Evolutionary conservation across 2,888 invertebrate genomes (phyloP).

Genomic region (Drosophila borborema): DNA sequence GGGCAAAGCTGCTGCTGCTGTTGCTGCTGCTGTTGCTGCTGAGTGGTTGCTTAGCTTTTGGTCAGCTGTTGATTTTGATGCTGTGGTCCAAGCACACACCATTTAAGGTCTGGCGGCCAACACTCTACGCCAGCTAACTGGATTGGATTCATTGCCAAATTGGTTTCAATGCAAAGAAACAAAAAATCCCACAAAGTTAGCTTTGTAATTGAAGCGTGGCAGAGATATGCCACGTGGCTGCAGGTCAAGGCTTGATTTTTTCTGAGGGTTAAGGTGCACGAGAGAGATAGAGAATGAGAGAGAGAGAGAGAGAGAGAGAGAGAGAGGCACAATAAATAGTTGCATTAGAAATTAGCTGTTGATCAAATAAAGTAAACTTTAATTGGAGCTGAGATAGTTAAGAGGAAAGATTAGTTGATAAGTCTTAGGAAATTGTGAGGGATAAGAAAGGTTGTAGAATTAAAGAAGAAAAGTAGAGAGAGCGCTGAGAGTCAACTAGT

Average conservation of each 20-base stretch:
- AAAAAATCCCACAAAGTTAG: not conserved
- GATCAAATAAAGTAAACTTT: not conserved
- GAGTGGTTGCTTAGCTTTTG: not conserved
- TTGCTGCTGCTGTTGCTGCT: not conserved
- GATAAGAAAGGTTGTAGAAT: too few relatives aligned
- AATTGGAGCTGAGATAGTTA: not conserved
- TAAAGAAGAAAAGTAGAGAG: not conserved
- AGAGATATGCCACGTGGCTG: slow-evolving; percentile 22
- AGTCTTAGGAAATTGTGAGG: not conserved
- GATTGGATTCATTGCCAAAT: slow-evolving; percentile 29
- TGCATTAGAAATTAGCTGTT: not conserved
- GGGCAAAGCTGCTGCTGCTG: slow-evolving; percentile 26
- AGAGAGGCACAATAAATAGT: not conserved
- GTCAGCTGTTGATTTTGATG: slow-evolving; percentile 9
- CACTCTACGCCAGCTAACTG: slow-evolving; percentile 14
- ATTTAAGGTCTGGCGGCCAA: slow-evolving; percentile 36
- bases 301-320: not conserved
- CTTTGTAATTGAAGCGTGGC: slow-evolving; percentile 37
- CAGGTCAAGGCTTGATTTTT: not conserved
- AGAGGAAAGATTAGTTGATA: not conserved
- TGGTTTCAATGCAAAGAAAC: slow-evolving; percentile 8
- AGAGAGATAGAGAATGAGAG: not conserved
- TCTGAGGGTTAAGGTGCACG: not conserved
- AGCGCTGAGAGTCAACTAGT: too few relatives aligned
- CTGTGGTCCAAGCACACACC: slow-evolving; percentile 15